Percentiles rank a stretch among this genome's conserved stretches.
Evolutionary conservation across 2,888 invertebrate species (phyloP).

Genomic region (Aricia artaxerxes): DNA sequence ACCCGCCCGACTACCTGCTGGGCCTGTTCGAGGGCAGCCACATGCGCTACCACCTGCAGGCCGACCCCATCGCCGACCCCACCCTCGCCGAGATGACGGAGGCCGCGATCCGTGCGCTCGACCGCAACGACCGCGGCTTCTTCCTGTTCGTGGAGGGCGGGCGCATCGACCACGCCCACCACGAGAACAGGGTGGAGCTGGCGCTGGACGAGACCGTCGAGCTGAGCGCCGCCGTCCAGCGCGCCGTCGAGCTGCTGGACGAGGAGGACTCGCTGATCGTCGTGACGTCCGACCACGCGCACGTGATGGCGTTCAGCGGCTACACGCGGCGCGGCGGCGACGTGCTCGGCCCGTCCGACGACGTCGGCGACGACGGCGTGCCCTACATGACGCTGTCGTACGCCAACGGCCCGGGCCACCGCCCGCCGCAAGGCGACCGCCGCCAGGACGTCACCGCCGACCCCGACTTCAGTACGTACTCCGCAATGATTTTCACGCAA

Average conservation of each 20-base stretch:
- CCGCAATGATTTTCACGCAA: background rate
- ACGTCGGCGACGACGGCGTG: conserved; percentile 68
- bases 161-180: conserved; percentile 85
- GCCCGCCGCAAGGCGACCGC: conserved; percentile 52
- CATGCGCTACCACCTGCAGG: conserved; percentile 84
- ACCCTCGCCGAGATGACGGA: conserved; percentile 72
- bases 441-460: conserved; percentile 70
- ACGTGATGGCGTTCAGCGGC: conserved; percentile 85
- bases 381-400: conserved; percentile 83
- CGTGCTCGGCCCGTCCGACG: conserved; percentile 63
- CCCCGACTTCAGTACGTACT: conserved; percentile 50
- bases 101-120: conserved; percentile 85
- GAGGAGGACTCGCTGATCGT: conserved; percentile 87
- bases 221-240: conserved; percentile 80
- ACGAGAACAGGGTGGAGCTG: conserved; percentile 76
- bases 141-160: conserved; percentile 89
- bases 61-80: conserved; percentile 58
- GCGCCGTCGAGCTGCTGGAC: conserved; percentile 63
- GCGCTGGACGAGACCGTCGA: conserved; percentile 86
- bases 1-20: conserved; percentile 81
- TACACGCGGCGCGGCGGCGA: conserved; percentile 81
- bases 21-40: conserved; percentile 84
- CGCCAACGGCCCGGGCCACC: conserved; percentile 83
- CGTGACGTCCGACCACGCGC: conserved; percentile 89
- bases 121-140: conserved; percentile 84